Evolutionary conservation across 2,888 invertebrate species (phyloP).

Genomic region (Oxycera nigricornis): DNA sequence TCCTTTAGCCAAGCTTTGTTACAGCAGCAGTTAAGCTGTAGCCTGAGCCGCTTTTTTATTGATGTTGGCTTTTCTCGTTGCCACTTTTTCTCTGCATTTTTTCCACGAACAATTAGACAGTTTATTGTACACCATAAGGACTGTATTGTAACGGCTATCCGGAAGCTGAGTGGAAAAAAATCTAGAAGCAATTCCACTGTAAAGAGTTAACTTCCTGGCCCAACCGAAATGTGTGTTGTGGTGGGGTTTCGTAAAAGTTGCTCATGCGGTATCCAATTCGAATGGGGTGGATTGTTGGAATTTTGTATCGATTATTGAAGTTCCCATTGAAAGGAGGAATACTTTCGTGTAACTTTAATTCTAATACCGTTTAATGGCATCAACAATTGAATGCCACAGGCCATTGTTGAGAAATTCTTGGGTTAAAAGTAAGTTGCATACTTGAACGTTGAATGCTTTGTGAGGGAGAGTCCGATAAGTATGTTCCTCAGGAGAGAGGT

Average conservation of each 20-base stretch:
- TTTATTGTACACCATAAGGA: conserved; percentile 20
- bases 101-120: conserved; percentile 15
- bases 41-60: neutral
- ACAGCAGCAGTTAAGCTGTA: too few relatives aligned
- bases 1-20: too few relatives aligned
- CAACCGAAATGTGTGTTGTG: conserved; percentile 18
- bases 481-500: too few relatives aligned
- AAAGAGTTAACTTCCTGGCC: conserved; percentile 9
- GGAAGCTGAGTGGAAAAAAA: neutral
- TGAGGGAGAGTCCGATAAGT: too few relatives aligned
- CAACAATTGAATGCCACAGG: neutral
- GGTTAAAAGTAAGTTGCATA: too few relatives aligned
- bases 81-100: neutral
- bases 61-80: neutral
- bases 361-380: neutral
- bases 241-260: conserved; percentile 11
- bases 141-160: conserved; percentile 13
- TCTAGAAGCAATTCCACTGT: neutral
- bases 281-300: conserved; percentile 10
- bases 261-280: neutral
- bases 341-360: conserved; percentile 3
- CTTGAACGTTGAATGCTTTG: too few relatives aligned
- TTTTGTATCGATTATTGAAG: conserved; percentile 11
- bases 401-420: neutral
- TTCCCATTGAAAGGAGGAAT: neutral